phyloP scores from a whole-genome alignment of 2,888 invertebrate species.

The Sthenelais limicola region DNA sequence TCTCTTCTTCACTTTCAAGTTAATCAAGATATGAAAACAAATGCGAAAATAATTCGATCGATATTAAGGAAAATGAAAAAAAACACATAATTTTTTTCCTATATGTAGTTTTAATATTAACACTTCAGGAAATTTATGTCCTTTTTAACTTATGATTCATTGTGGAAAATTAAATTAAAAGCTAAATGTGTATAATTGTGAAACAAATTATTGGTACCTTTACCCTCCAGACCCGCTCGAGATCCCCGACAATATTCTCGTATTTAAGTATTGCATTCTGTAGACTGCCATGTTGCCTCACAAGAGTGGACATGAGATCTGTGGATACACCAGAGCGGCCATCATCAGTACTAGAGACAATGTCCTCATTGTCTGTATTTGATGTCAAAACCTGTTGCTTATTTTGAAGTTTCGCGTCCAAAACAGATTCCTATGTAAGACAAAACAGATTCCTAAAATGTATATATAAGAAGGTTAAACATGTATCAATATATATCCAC shows the following conservation, averaged over 20 bases:
- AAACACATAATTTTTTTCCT: too few species aligned
- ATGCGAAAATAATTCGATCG: too few species aligned
- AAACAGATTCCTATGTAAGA: conserved; percentile 60
- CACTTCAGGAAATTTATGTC: too few species aligned
- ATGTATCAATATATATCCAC: too few species aligned
- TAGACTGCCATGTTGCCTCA: conserved; percentile 54
- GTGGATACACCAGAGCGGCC: conserved; percentile 49
- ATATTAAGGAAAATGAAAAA: too few species aligned
- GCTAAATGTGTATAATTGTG: too few species aligned
- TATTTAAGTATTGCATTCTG: conserved; percentile 63
- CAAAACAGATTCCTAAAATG: too few species aligned
- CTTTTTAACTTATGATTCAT: background rate
- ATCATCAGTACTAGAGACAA: background rate
- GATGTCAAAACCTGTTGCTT: background rate
- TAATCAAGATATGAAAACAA: too few species aligned
- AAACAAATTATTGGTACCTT: conserved; percentile 44
- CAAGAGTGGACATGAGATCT: conserved; percentile 51
- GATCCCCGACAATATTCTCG: conserved; percentile 60
- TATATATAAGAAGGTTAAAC: too few species aligned
- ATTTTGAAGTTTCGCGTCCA: conserved; percentile 58
- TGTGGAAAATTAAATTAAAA: background rate
- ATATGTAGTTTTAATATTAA: too few species aligned
- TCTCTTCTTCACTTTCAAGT: background rate
- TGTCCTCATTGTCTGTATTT: background rate
- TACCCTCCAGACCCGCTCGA: conserved; percentile 54